Evolutionary conservation across 2,888 invertebrate genomes (phyloP), one percentile per base, ranked within the genome.

Genomic region (Pseudococcus viburni): DNA sequence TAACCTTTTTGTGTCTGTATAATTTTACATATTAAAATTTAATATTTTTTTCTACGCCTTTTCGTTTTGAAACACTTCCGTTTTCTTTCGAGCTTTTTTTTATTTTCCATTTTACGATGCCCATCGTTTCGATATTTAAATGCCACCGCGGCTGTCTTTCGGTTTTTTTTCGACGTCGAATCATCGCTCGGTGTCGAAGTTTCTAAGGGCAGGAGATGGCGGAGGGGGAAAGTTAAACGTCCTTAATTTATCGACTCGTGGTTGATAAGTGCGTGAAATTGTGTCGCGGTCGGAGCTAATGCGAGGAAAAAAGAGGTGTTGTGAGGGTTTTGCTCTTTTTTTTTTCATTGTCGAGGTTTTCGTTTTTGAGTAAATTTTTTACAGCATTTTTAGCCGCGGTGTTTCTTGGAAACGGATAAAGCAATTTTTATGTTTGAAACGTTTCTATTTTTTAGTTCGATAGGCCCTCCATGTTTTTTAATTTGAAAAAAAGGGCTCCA

Each of bases 11-110:
- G 55, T 55, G 55, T 42, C 42, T 42, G 42, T 55, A 55, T 55
- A 55, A 55, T 55, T 55, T 55, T n/a, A 55, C 55, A 55, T 55
- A 55, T n/a, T 55, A 55, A 55, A 55, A n/a, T 55, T 55, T 55
- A 55, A 55, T 55, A 55, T 55, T 55, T 55, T 55, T 55, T 55
- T n/a, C 17, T 55, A n/a, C 55, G 55, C 55, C n/a, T 55, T 42
- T 9, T 55, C 55, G 55, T 55, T n/a, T 55, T 55, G 55, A 55
- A 55, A n/a, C n/a, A 55, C 55, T 55, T 55, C 55, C 55, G 55
- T 55, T n/a, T 51, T 51, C 51, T 51, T 51, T n/a, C 55, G 12
- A n/a, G 17, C 5, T 55, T 55, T 51, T 51, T 51, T 51, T n/a
- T n/a, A 55, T 55, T 55, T 12, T 51, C n/a, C n/a, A n/a, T 55